phyloP scores from a whole-genome alignment of 2,888 invertebrate genomes.

The Hydraecia micacea region DNA sequence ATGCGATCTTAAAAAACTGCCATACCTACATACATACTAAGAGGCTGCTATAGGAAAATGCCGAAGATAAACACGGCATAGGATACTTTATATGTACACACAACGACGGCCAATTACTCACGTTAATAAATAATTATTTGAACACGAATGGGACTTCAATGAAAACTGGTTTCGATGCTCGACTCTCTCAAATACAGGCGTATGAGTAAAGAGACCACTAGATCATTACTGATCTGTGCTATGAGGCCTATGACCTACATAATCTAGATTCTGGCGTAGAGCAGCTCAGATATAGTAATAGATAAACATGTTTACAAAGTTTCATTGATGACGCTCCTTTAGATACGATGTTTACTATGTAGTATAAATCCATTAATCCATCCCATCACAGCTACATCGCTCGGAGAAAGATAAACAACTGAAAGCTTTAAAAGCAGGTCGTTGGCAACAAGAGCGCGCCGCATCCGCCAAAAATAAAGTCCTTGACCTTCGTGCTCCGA shows the following conservation, averaged over 20 bases:
- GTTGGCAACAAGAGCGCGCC: slow-evolving; percentile 80
- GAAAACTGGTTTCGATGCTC: slow-evolving; percentile 62
- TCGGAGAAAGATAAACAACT: slow-evolving; percentile 73
- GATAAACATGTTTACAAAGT: slow-evolving; percentile 49
- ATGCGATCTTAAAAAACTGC: slow-evolving; percentile 81
- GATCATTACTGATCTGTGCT: slow-evolving; percentile 22
- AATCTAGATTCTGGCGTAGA: slow-evolving; percentile 40
- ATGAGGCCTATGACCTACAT: slow-evolving; percentile 34
- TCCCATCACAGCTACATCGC: slow-evolving; percentile 69
- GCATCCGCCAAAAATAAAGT: slow-evolving; percentile 87
- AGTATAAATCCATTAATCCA: slow-evolving; percentile 72
- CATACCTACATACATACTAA: slow-evolving; percentile 72
- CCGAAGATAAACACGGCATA: slow-evolving; percentile 74
- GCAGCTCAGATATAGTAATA: slow-evolving; percentile 17
- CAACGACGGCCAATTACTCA: slow-evolving; percentile 73
- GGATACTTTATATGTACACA: slow-evolving; percentile 68
- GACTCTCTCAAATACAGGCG: slow-evolving; percentile 47
- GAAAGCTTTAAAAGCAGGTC: slow-evolving; percentile 75
- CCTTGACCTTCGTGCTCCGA: slow-evolving; percentile 86
- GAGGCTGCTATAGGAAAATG: slow-evolving; percentile 75
- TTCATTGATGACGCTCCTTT: slow-evolving; percentile 66
- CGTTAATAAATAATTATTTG: slow-evolving; percentile 76
- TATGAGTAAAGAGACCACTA: slow-evolving; percentile 37
- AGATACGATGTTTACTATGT: slow-evolving; percentile 75
- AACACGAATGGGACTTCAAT: slow-evolving; percentile 65